Evolutionary conservation across 2,113 vertebrate genomes (phyloP).

Genomic region (Takifugu flavidus): DNA sequence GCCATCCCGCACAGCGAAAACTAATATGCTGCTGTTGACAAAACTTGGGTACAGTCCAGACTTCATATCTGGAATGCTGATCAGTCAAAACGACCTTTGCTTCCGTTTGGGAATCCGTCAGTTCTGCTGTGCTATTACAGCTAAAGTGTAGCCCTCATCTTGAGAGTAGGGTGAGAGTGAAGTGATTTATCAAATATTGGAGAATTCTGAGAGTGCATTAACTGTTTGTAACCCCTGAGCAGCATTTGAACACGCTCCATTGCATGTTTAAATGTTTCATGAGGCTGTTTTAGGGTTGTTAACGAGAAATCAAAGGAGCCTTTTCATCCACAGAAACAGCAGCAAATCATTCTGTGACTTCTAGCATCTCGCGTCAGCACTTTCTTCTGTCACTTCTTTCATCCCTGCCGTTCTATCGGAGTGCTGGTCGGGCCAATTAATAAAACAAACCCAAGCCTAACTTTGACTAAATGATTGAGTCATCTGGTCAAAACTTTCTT

Average conservation of each 20-base stretch:
- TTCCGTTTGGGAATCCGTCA: slow-evolving; percentile 30
- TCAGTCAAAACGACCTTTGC: slow-evolving; percentile 53
- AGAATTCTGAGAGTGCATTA: neutral
- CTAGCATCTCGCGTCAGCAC: neutral
- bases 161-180: neutral
- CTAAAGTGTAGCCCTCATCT: slow-evolving; percentile 3
- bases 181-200: neutral
- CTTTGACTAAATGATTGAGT: slow-evolving; percentile 4
- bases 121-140: slow-evolving; percentile 20
- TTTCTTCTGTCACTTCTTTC: slow-evolving; percentile 4
- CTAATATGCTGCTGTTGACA: slow-evolving; percentile 55
- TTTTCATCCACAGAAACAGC: slow-evolving; percentile 14
- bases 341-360: slow-evolving; percentile 1
- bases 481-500: slow-evolving; percentile 10
- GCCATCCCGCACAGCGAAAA: slow-evolving; percentile 37
- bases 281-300: neutral
- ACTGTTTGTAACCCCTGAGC: neutral
- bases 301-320: slow-evolving; percentile 19
- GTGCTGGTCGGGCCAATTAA: neutral
- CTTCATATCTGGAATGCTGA: slow-evolving; percentile 50
- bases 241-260: neutral
- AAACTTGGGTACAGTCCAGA: slow-evolving; percentile 31
- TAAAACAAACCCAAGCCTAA: slow-evolving; percentile 15
- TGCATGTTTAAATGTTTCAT: neutral
- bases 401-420: slow-evolving; percentile 4